Percentiles rank a stretch among this genome's conserved stretches.
Evolutionary conservation across 2,113 vertebrate genomes (phyloP).

Genomic region (Scortum barcoo): DNA sequence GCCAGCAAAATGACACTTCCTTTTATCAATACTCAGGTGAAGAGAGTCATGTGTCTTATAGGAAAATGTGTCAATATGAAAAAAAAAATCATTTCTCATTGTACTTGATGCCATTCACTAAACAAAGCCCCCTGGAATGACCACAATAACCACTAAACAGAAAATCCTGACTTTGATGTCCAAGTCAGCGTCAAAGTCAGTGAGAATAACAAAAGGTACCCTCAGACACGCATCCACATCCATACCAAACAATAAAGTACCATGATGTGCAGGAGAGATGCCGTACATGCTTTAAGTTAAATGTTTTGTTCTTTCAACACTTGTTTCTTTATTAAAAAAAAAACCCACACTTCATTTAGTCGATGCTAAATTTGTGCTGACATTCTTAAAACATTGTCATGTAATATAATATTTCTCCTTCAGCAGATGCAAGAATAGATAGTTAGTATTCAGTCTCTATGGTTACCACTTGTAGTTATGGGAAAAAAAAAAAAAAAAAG

Average conservation of each 20-base stretch:
- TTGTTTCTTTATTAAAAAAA: not conserved
- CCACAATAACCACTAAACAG: not conserved
- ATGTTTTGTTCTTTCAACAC: not conserved
- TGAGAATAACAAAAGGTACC: not conserved
- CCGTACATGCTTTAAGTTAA: not conserved
- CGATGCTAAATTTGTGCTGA: conserved; percentile 12
- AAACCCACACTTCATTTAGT: not conserved
- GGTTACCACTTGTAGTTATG: conserved; percentile 63
- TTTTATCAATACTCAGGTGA: not conserved
- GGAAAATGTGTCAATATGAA: not conserved
- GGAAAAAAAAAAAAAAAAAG: conserved; percentile 40
- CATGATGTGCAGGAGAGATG: not conserved
- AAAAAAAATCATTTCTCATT: not conserved
- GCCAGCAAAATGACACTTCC: not conserved
- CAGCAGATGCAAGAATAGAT: conserved; percentile 45
- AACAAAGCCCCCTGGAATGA: not conserved
- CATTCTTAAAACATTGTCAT: conserved; percentile 1
- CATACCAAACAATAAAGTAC: not conserved
- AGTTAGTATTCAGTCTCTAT: conserved; percentile 68
- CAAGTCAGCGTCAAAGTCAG: not conserved
- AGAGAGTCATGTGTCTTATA: not conserved
- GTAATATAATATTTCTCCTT: conserved; percentile 35
- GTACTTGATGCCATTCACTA: not conserved
- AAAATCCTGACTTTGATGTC: not conserved
- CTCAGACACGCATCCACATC: not conserved